Conservation (phyloP, 1,140 invertebrate genomes). For the Anadara kagoshimensis region DNA sequence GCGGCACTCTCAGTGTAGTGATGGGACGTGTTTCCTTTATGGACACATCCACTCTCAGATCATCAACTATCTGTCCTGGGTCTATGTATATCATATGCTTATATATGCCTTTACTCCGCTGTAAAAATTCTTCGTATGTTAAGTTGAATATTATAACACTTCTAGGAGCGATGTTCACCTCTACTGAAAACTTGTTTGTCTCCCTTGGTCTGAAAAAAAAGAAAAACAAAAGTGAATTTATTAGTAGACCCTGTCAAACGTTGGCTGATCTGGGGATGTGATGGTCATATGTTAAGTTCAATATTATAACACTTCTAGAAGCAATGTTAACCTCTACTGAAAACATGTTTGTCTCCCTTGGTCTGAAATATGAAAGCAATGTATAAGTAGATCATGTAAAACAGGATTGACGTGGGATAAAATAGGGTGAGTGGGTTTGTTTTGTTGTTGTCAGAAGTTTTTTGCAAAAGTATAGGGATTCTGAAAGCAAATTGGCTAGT, state of each 20-base stretch:
- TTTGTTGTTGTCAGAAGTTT: no score
- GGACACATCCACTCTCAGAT: slow-evolving; percentile 50
- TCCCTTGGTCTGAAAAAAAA: slow-evolving; percentile 30
- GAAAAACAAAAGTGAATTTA: no score
- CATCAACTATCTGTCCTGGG: slow-evolving; percentile 44
- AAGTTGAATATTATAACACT: slow-evolving; percentile 54
- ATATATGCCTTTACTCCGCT: slow-evolving; percentile 44
- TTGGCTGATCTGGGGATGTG: no score
- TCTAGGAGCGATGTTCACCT: slow-evolving; percentile 55
- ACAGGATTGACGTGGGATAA: no score
- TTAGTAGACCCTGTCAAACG: no score
- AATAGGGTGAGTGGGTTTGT: no score
- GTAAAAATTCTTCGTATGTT: slow-evolving; percentile 54
- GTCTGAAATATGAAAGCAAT: no score
- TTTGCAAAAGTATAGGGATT: no score
- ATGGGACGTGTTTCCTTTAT: slow-evolving; percentile 52
- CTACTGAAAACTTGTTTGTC: slow-evolving; percentile 57
- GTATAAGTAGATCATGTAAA: no score
- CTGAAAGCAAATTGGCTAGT: no score
- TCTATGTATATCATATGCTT: slow-evolving; percentile 54
- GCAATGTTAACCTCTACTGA: slow-evolving; percentile 58
- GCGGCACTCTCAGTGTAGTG: slow-evolving; percentile 44
- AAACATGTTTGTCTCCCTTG: slow-evolving; percentile 52
- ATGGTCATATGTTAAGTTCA: slow-evolving; percentile 56
- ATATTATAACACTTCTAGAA: slow-evolving; percentile 49